Evolutionary conservation across 2,797 vertebrate species (phyloP).

Genomic region (Serranus cabrilla): DNA sequence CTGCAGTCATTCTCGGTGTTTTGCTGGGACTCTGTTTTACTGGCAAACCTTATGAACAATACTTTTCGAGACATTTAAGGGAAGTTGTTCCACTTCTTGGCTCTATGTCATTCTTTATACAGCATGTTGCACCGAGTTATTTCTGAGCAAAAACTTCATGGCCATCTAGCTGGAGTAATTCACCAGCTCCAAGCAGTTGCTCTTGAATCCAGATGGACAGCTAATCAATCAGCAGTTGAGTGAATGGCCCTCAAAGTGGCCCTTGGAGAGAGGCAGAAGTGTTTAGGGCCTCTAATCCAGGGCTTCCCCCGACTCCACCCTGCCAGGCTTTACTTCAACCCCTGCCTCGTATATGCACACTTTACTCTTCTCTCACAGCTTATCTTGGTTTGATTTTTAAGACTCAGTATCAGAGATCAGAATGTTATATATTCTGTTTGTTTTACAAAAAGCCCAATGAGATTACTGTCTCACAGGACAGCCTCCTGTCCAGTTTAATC

Average conservation of each 20-base stretch:
- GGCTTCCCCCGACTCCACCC: slow-evolving; percentile 45
- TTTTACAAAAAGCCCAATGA: background rate
- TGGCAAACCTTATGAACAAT: slow-evolving; percentile 8
- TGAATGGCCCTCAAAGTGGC: slow-evolving; percentile 66
- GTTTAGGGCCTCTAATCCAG: slow-evolving; percentile 66
- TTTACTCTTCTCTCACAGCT: background rate
- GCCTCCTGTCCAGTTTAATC: no score
- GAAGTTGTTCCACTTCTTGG: slow-evolving; percentile 17
- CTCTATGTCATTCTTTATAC: slow-evolving; percentile 9
- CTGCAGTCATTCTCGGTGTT: slow-evolving; percentile 27
- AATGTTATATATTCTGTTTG: background rate
- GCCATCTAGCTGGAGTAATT: slow-evolving; percentile 28
- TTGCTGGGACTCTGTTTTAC: slow-evolving; percentile 34
- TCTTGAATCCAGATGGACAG: slow-evolving; percentile 61
- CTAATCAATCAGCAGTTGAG: slow-evolving; percentile 79
- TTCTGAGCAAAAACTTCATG: slow-evolving; percentile 19
- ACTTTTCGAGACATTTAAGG: slow-evolving; percentile 11
- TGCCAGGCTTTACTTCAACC: slow-evolving; percentile 6
- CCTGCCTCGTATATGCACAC: slow-evolving; percentile 16
- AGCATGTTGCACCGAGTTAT: background rate
- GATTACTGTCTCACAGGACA: background rate
- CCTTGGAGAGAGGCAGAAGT: slow-evolving; percentile 29
- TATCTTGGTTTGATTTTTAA: background rate
- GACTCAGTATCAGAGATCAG: background rate
- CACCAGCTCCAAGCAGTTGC: slow-evolving; percentile 14